These are phyloP conservation scores for Cerastoderma edule DNA, from an alignment of 2,888 invertebrate species.

Conservation along the genomic window DNA sequence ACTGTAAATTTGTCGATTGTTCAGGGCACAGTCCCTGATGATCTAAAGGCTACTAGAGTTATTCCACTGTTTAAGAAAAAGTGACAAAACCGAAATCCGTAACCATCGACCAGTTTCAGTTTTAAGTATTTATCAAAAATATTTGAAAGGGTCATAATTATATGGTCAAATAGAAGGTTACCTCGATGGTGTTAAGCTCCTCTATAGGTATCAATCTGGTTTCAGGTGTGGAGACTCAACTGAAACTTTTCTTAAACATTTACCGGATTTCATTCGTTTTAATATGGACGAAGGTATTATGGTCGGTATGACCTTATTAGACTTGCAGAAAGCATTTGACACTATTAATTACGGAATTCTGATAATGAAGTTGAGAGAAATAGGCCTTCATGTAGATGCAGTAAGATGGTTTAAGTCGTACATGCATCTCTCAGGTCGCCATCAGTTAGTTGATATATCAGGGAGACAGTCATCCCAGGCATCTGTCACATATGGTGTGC, in stretches of 20 bases:
- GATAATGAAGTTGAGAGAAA: slow-evolving; percentile 23
- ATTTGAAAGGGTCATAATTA: slow-evolving; percentile 12
- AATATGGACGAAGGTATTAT: slow-evolving; percentile 28
- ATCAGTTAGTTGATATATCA: slow-evolving; percentile 17
- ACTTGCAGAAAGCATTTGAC: no score
- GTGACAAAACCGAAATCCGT: neutral
- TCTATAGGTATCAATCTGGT: slow-evolving; percentile 28
- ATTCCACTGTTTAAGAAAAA: no score
- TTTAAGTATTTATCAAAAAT: slow-evolving; percentile 23
- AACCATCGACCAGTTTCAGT: neutral
- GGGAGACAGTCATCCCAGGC: neutral
- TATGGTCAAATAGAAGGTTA: slow-evolving; percentile 23
- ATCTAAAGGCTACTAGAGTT: no score
- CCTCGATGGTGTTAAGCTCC: neutral
- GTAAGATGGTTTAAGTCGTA: slow-evolving; percentile 32
- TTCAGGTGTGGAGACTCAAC: slow-evolving; percentile 32
- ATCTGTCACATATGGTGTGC: neutral
- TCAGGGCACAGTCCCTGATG: no score
- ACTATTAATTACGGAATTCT: no score
- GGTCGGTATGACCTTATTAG: no score
- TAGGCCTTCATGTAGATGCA: slow-evolving; percentile 12
- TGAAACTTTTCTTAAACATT: slow-evolving; percentile 34
- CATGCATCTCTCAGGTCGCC: slow-evolving; percentile 28
- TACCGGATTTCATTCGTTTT: slow-evolving; percentile 30
- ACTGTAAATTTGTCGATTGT: no score